phyloP scores from a whole-genome alignment of 2,113 vertebrate genomes.

The Climacteris rufus region DNA sequence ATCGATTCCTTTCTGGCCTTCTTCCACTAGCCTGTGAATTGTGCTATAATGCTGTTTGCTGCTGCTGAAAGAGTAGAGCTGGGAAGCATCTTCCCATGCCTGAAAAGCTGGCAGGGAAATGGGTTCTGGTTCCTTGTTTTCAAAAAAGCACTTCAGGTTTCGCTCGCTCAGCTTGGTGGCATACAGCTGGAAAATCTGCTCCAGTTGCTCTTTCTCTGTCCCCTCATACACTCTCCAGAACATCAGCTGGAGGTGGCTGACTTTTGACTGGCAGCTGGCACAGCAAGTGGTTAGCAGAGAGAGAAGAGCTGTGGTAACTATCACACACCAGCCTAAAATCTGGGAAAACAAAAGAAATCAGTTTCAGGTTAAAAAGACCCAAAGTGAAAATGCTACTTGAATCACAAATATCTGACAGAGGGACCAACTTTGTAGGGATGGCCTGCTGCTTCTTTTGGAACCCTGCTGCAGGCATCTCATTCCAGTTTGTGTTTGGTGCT shows the following conservation, averaged over 20 bases:
- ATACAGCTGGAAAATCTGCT: slow-evolving; percentile 71
- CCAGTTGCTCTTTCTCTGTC: slow-evolving; percentile 79
- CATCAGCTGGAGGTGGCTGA: slow-evolving; percentile 85
- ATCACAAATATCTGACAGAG: not conserved
- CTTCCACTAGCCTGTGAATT: slow-evolving; percentile 81
- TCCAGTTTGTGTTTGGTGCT: not conserved
- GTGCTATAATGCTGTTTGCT: slow-evolving; percentile 80
- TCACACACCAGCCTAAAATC: slow-evolving; percentile 87
- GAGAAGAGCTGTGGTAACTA: slow-evolving; percentile 72
- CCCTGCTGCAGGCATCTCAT: rapidly evolving
- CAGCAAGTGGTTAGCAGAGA: slow-evolving; percentile 78
- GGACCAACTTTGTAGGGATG: rapidly evolving
- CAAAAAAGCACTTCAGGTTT: slow-evolving; percentile 86
- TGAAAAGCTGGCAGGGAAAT: slow-evolving; percentile 74
- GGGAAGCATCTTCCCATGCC: slow-evolving; percentile 83
- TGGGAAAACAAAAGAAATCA: slow-evolving; percentile 47
- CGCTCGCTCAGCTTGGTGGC: slow-evolving; percentile 80
- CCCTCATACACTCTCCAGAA: slow-evolving; percentile 82
- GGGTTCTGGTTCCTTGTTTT: slow-evolving; percentile 65
- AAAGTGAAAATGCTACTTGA: not conserved
- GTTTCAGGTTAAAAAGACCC: not conserved
- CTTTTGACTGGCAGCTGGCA: slow-evolving; percentile 81
- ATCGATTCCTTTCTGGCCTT: slow-evolving; percentile 28
- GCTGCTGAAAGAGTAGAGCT: slow-evolving; percentile 73
- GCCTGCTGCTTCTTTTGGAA: not conserved